These are phyloP conservation scores for Cuculus canorus DNA, from an alignment of 2,797 vertebrate genomes.

Conservation along the genomic window DNA sequence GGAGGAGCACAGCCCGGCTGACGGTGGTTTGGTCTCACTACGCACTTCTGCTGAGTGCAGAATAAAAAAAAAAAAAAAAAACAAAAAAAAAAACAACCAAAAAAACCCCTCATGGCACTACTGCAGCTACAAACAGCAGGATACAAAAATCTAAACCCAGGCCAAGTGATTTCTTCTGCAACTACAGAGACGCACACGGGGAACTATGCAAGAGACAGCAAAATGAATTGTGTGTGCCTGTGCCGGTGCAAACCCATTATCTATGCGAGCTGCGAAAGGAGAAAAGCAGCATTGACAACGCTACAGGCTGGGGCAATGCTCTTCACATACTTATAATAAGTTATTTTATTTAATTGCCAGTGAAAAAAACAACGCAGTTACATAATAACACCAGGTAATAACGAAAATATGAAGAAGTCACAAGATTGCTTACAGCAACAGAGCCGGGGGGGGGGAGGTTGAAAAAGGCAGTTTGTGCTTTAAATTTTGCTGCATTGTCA, in stretches of 20 bases:
- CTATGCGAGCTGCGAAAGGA: background rate
- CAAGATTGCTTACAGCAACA: background rate
- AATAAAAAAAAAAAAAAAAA: background rate
- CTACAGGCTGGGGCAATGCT: conserved; percentile 63
- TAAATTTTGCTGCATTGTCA: conserved; percentile 73
- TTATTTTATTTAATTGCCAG: conserved; percentile 40
- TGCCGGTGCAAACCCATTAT: background rate
- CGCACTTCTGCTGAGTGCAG: conserved; percentile 69
- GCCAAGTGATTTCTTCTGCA: conserved; percentile 38
- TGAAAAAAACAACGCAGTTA: background rate
- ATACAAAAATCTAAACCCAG: conserved; percentile 52
- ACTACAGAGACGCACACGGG: conserved; percentile 3
- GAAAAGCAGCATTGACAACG: conserved; percentile 17
- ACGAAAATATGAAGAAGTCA: conserved; percentile 39
- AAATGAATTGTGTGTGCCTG: background rate
- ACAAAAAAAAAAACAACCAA: background rate
- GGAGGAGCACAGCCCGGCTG: conserved; percentile 2
- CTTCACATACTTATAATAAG: conserved; percentile 30
- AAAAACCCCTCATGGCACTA: conserved; percentile 21
- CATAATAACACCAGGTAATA: conserved; percentile 36
- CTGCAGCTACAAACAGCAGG: conserved; percentile 69
- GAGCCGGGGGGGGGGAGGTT: background rate
- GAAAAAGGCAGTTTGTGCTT: background rate
- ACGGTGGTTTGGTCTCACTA: background rate
- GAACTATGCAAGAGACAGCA: conserved; percentile 26